These are phyloP conservation scores for Ostrea denselamellosa DNA, from an alignment of 1,140 invertebrate genomes.

Conservation along the genomic window DNA sequence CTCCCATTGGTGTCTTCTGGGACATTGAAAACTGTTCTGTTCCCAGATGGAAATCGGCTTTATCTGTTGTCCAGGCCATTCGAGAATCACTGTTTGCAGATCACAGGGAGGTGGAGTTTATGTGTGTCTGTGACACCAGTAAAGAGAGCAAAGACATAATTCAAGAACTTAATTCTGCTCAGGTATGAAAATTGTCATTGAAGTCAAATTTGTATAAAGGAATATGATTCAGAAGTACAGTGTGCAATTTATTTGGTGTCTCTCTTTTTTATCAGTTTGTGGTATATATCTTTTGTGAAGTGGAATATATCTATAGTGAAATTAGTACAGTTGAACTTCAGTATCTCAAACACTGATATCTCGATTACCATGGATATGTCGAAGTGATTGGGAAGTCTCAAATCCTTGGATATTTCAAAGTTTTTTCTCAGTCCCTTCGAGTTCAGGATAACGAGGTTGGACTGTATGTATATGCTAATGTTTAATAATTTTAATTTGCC, in stretches of 20 bases:
- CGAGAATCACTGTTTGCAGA: constrained; percentile 87
- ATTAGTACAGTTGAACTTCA: no score
- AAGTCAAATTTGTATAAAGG: not conserved
- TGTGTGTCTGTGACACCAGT: constrained; percentile 87
- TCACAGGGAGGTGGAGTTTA: constrained; percentile 91
- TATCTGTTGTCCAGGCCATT: constrained; percentile 88
- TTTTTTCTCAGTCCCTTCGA: no score
- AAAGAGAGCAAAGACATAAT: constrained; percentile 89
- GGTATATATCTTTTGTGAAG: not conserved
- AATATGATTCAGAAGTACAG: not conserved
- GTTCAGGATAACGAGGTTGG: no score
- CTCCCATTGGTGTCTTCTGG: constrained; percentile 94
- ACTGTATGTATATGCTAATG: no score
- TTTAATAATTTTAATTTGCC: constrained; percentile 55
- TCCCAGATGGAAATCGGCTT: constrained; percentile 88
- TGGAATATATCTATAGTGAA: not conserved
- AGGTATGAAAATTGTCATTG: constrained; percentile 81
- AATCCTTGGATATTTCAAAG: no score
- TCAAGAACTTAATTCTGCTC: constrained; percentile 92
- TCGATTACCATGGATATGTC: no score
- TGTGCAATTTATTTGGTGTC: no score
- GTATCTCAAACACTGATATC: no score
- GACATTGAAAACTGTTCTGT: constrained; percentile 95
- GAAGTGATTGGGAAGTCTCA: no score
- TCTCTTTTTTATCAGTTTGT: no score